Evolutionary conservation across 1,140 invertebrate species (phyloP).

Genomic region (Orchestia grillus): DNA sequence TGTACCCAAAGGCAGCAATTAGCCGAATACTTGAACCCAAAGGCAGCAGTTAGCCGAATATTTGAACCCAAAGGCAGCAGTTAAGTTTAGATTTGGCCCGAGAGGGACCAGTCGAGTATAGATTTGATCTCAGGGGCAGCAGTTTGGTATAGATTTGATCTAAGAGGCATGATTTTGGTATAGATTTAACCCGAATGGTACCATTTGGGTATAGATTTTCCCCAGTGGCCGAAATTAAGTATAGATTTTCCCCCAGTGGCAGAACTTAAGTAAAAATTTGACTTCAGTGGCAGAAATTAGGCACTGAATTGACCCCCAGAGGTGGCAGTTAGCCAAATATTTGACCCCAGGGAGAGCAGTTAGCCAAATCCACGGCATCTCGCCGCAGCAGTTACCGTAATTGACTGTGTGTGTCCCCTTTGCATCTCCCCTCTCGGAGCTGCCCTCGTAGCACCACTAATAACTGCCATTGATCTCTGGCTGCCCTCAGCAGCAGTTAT

Average conservation of each 20-base stretch:
- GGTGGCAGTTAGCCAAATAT: slow-evolving; percentile 14
- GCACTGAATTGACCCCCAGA: not conserved
- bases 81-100: not conserved
- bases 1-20: not conserved
- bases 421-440: not conserved
- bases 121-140: too few relatives aligned
- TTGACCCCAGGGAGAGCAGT: not conserved
- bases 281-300: not conserved
- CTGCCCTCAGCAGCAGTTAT: slow-evolving; percentile 50
- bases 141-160: not conserved
- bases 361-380: not conserved
- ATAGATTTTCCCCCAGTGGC: not conserved
- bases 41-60: not conserved
- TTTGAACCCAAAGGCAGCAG: not conserved
- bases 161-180: not conserved
- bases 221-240: not conserved
- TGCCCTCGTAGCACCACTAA: slow-evolving; percentile 34
- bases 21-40: not conserved
- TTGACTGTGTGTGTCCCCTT: slow-evolving; percentile 22
- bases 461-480: slow-evolving; percentile 52
- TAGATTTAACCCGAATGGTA: not conserved
- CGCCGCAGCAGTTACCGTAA: slow-evolving; percentile 27
- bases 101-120: too few relatives aligned
- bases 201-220: not conserved
- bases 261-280: not conserved